Evolutionary conservation across 2,888 invertebrate genomes (phyloP), one percentile per base, ranked within the genome.

Genomic region (Stenoptilia bipunctidactyla): DNA sequence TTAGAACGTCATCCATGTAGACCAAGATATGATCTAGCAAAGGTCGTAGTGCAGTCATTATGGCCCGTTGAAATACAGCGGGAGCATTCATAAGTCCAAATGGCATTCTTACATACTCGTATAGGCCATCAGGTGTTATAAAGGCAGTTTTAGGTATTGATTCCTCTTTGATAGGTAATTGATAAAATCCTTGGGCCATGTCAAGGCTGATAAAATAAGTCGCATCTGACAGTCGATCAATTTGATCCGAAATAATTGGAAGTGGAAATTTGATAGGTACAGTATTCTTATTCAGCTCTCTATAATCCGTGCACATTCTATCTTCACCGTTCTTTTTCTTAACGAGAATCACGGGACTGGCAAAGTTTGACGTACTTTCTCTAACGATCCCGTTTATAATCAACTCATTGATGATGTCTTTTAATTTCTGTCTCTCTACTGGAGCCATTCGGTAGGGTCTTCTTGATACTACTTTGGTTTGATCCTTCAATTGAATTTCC

Each of bases 1-100:
- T 20, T 1, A 45, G 4, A 1, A 49, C 37, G 12, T 49, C 45
- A 20, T 49, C 47, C 5, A 46, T 35, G 25, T 50, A 48, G 13
- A 49, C 40, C 0, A 45, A 15, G 6, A 40, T 46, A 13, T 37
- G 20, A n/a, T 38, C 36, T 13, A 42, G 45, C 34, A 25, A 41
- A 13, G 20, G 8, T 5, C 8, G 3, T 8, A 20, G 20, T 0
- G 47, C 46, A 1, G 36, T 41, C 3, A 40, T 46, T 1, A 46
- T 42, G 0, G 42, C 39, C 2, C 49, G 34, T 13, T 49, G 49
- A 13, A 36, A 49, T 0, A 47, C 45, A 0, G 45, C 41, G 2
- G 42, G 40, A 1, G 48, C 48, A 27, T 48, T 48, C 5, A 37
- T 27, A 0, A 48, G 25, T 0, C 45, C 46, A 34, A 42, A 46